Percentiles rank a stretch among this genome's conserved stretches.
phyloP scores from a whole-genome alignment of 2,797 vertebrate species.

The Enteromius unitaeniatus region DNA sequence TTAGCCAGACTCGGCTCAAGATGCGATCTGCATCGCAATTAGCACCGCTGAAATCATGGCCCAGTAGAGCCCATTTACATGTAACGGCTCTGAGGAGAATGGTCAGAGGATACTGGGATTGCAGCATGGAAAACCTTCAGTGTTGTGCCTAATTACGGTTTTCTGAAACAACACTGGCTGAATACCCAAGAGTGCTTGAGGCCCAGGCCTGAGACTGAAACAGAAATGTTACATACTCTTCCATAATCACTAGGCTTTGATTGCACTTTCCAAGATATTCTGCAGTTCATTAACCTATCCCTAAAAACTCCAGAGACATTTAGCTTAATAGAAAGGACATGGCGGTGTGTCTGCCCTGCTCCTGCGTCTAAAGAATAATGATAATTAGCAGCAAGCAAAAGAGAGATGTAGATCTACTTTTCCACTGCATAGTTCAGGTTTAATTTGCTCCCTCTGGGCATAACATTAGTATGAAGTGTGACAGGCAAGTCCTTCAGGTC shows the following conservation, averaged over 20 bases:
- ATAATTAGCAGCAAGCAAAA: conserved; percentile 80
- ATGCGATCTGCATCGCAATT: conserved; percentile 73
- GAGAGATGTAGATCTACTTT: conserved; percentile 73
- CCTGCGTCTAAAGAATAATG: conserved; percentile 77
- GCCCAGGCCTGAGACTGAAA: conserved; percentile 56
- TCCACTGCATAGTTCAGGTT: conserved; percentile 72
- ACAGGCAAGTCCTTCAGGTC: conserved; percentile 50
- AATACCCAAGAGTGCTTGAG: conserved; percentile 57
- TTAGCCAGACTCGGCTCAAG: conserved; percentile 71
- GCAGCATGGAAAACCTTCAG: conserved; percentile 63
- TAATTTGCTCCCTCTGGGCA: conserved; percentile 77
- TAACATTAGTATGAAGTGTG: conserved; percentile 65
- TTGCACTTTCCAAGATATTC: conserved; percentile 73
- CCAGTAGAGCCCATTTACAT: conserved; percentile 60
- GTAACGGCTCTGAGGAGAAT: conserved; percentile 55
- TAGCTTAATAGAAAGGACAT: conserved; percentile 76
- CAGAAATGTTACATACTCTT: conserved; percentile 66
- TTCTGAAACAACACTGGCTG: conserved; percentile 65
- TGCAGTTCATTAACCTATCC: conserved; percentile 83
- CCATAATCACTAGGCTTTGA: conserved; percentile 74
- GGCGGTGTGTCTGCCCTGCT: conserved; percentile 69
- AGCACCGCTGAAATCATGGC: conserved; percentile 65
- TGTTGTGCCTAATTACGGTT: conserved; percentile 71
- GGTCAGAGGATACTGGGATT: conserved; percentile 67
- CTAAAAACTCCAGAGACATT: conserved; percentile 76